Conservation (phyloP, 2,113 vertebrate genomes). For the Limnothrissa miodon region DNA sequence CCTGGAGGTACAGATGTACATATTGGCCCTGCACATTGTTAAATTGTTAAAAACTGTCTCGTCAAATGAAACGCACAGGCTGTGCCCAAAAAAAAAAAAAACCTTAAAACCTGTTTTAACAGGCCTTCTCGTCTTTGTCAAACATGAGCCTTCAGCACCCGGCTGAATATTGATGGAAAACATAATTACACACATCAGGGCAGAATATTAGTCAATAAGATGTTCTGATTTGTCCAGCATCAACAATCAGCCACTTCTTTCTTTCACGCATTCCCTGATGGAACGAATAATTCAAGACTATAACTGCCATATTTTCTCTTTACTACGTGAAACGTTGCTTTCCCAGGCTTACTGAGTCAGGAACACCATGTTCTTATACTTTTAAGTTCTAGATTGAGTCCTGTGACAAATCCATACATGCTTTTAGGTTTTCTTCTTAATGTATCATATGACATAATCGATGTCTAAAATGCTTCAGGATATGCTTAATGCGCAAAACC, state of each 20-base stretch:
- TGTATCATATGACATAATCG: not conserved
- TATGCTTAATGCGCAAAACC: not conserved
- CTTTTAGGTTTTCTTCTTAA: not conserved
- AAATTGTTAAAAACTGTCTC: not conserved
- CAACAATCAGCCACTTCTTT: not conserved
- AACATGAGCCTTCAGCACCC: not conserved
- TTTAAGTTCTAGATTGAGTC: not conserved
- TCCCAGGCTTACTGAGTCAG: not conserved
- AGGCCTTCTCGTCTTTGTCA: not conserved
- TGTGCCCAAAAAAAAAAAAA: not conserved
- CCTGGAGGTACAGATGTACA: constrained; percentile 15
- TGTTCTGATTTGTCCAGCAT: not conserved
- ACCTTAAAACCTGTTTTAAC: not conserved
- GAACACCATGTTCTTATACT: constrained; percentile 3
- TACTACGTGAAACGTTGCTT: not conserved
- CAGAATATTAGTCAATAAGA: not conserved
- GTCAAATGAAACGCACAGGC: not conserved
- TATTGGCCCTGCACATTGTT: not conserved
- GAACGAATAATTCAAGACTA: not conserved
- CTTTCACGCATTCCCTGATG: not conserved
- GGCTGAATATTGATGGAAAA: not conserved
- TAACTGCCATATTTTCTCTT: not conserved
- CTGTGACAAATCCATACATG: not conserved
- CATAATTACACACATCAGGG: not conserved
- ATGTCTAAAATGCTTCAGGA: not conserved